These are phyloP conservation scores for Drosophila asahinai DNA, from an alignment of 1,140 invertebrate species.

Conservation along the genomic window DNA sequence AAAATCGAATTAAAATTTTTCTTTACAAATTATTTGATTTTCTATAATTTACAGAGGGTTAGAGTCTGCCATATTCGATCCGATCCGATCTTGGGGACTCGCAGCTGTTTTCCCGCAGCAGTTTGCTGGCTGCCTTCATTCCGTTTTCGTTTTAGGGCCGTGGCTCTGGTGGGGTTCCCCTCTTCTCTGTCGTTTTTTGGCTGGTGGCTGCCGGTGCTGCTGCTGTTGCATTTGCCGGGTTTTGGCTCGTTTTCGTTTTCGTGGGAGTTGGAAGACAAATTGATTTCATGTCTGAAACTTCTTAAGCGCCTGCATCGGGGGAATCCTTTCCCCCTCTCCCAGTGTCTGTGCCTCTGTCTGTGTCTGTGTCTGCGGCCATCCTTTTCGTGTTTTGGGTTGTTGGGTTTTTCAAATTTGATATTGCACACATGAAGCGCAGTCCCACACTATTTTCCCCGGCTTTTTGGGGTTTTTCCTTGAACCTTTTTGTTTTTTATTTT, in stretches of 20 bases:
- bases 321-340: constrained; percentile 49
- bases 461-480: constrained; percentile 16
- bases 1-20: too few relatives aligned
- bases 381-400: constrained; percentile 26
- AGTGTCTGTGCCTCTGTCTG: constrained; percentile 10
- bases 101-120: constrained; percentile 20
- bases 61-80: constrained; percentile 9
- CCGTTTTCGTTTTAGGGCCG: constrained; percentile 18
- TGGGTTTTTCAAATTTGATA: constrained; percentile 64
- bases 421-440: constrained; percentile 65
- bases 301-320: constrained; percentile 76
- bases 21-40: too few relatives aligned
- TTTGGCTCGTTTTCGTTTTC: constrained; percentile 74
- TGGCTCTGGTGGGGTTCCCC: constrained; percentile 20
- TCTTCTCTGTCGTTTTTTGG: neutral
- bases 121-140: constrained; percentile 41
- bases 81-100: neutral
- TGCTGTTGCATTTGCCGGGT: constrained; percentile 35
- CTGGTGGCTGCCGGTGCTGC: neutral
- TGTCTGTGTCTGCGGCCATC: constrained; percentile 20
- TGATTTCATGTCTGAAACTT: constrained; percentile 84
- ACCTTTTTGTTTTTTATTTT: neutral
- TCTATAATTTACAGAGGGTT: neutral
- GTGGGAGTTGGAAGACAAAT: constrained; percentile 82
- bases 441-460: constrained; percentile 7